These are phyloP conservation scores for Phthorimaea operculella DNA, from an alignment of 1,140 invertebrate genomes.

Conservation along the genomic window DNA sequence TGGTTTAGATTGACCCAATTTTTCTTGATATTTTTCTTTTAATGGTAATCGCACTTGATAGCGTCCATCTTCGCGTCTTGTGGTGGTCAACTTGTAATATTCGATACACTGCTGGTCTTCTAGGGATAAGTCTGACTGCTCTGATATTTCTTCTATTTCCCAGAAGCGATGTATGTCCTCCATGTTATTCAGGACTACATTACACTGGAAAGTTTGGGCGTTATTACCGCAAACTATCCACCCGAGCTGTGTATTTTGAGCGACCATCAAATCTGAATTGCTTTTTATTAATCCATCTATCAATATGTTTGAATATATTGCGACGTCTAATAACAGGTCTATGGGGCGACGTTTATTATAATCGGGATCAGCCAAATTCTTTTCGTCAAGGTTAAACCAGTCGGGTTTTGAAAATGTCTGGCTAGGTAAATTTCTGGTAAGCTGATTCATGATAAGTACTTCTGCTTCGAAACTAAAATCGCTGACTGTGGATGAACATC, in stretches of 20 bases:
- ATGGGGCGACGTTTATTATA: slow-evolving; percentile 5
- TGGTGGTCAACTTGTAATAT: not conserved
- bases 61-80: not conserved
- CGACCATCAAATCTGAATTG: not conserved
- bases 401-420: slow-evolving; percentile 12
- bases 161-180: slow-evolving; percentile 10
- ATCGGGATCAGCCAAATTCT: slow-evolving; percentile 14
- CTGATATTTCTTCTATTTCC: slow-evolving; percentile 8
- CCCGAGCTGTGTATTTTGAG: slow-evolving; percentile 5
- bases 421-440: too few relatives aligned
- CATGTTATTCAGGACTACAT: slow-evolving; percentile 5
- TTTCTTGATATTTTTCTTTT: not conserved
- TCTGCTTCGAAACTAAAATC: slow-evolving; percentile 11
- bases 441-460: slow-evolving; percentile 14
- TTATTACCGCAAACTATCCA: slow-evolving; percentile 8
- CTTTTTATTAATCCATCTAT: slow-evolving; percentile 10
- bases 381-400: slow-evolving; percentile 11
- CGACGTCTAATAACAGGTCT: slow-evolving; percentile 8
- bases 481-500: slow-evolving; percentile 4
- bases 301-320: slow-evolving; percentile 8
- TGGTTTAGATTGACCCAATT: not conserved
- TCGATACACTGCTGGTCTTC: slow-evolving; percentile 8
- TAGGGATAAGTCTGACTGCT: slow-evolving; percentile 1
- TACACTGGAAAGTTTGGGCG: slow-evolving; percentile 8
- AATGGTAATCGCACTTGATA: slow-evolving; percentile 8